Evolutionary conservation across 1,140 invertebrate genomes (phyloP).

Genomic region (Sitophilus oryzae): DNA sequence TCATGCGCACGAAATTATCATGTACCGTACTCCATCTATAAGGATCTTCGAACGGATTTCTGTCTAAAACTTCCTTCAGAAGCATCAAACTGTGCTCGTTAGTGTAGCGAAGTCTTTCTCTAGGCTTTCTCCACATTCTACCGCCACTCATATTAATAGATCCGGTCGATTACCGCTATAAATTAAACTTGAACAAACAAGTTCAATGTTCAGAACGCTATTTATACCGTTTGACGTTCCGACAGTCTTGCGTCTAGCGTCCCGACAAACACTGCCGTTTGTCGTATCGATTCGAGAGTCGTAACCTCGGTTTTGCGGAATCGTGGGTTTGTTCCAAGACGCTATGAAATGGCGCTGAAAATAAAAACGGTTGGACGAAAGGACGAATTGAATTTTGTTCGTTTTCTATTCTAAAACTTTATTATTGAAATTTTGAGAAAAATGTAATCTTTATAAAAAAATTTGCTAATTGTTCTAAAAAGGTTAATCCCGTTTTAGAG

Average conservation of each 20-base stretch:
- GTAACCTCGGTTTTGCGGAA: conserved; percentile 13
- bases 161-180: background rate
- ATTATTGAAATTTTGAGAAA: too few species aligned
- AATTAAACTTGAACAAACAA: background rate
- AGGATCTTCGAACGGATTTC: conserved; percentile 18
- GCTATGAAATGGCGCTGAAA: conserved; percentile 11
- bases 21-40: conserved; percentile 22
- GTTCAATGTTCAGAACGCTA: conserved; percentile 6
- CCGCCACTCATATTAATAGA: background rate
- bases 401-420: too few species aligned
- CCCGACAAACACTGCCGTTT: conserved; percentile 25
- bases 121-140: conserved; percentile 16
- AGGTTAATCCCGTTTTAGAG: too few species aligned
- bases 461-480: too few species aligned
- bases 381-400: background rate
- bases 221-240: conserved; percentile 24
- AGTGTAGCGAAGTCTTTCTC: conserved; percentile 15
- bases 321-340: conserved; percentile 2
- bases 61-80: conserved; percentile 13
- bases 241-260: conserved; percentile 18
- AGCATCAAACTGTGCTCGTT: conserved; percentile 21
- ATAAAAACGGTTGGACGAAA: too few species aligned
- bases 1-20: conserved; percentile 21
- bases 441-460: too few species aligned
- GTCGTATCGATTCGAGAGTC: conserved; percentile 21